phyloP scores from a whole-genome alignment of 2,113 vertebrate genomes.

The Lophura nycthemera region DNA sequence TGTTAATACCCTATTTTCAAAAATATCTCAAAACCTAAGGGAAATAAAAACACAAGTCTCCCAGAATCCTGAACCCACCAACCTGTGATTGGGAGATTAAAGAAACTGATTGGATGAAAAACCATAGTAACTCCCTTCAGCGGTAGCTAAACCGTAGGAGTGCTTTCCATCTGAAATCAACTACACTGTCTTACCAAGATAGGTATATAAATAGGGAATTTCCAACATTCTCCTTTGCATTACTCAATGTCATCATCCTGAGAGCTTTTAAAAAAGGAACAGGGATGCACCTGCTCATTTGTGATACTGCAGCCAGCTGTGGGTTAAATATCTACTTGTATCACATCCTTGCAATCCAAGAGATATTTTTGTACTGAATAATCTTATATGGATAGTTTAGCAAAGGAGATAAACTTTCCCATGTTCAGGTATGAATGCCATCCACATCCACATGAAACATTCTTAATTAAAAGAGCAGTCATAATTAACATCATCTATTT shows the following conservation, averaged over 20 bases:
- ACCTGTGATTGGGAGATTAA: not conserved
- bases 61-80: too few species aligned
- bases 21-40: not conserved
- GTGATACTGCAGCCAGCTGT: not conserved
- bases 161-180: not conserved
- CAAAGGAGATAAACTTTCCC: not conserved
- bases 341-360: not conserved
- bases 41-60: not conserved
- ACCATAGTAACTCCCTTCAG: not conserved
- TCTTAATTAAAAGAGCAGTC: conserved; percentile 6
- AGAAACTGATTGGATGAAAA: not conserved
- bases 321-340: not conserved
- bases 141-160: not conserved
- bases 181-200: not conserved
- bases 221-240: not conserved
- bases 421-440: not conserved
- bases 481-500: not conserved
- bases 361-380: not conserved
- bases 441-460: not conserved
- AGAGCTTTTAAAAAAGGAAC: not conserved
- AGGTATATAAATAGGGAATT: not conserved
- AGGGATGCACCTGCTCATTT: not conserved
- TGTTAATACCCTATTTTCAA: not conserved
- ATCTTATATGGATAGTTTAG: not conserved
- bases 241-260: not conserved